A percentile compares a stretch with the other conserved stretches of the same genome.
These are phyloP conservation scores for Ecdyonurus torrentis DNA, from an alignment of 2,888 invertebrate species.

Conservation along the genomic window DNA sequence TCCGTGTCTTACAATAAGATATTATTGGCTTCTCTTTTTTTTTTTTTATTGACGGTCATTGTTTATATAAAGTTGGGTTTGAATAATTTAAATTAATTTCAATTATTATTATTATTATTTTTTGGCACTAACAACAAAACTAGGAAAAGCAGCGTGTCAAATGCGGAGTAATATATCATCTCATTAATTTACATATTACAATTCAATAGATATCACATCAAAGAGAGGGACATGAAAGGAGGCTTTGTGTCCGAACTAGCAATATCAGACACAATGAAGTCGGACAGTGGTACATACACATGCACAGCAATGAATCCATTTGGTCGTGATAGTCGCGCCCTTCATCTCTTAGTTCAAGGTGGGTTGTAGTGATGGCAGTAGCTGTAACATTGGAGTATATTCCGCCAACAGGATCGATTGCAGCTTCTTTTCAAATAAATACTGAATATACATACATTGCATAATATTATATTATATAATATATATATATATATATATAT, in stretches of 20 bases:
- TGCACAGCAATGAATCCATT: constrained; percentile 29
- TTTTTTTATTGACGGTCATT: too few species aligned
- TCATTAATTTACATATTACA: too few species aligned
- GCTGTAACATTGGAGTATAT: neutral
- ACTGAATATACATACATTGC: neutral
- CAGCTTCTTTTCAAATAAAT: neutral
- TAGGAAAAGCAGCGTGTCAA: too few species aligned
- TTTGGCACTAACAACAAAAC: too few species aligned
- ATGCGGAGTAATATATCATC: too few species aligned
- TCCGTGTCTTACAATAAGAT: too few species aligned
- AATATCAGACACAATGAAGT: constrained; percentile 22
- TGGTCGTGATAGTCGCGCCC: constrained; percentile 27
- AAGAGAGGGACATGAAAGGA: constrained; percentile 19
- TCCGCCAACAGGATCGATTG: neutral
- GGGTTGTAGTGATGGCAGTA: constrained; percentile 7
- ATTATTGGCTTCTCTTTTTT: too few species aligned
- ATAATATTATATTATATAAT: too few species aligned
- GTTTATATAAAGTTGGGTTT: too few species aligned
- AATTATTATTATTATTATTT: too few species aligned
- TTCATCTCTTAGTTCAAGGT: constrained; percentile 30
- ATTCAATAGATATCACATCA: constrained; percentile 20
- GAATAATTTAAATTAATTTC: too few species aligned
- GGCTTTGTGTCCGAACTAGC: constrained; percentile 24
- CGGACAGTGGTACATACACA: constrained; percentile 27
- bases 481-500: too few species aligned